phyloP scores from a whole-genome alignment of 2,888 invertebrate species.

The Trichopria drosophilae region DNA sequence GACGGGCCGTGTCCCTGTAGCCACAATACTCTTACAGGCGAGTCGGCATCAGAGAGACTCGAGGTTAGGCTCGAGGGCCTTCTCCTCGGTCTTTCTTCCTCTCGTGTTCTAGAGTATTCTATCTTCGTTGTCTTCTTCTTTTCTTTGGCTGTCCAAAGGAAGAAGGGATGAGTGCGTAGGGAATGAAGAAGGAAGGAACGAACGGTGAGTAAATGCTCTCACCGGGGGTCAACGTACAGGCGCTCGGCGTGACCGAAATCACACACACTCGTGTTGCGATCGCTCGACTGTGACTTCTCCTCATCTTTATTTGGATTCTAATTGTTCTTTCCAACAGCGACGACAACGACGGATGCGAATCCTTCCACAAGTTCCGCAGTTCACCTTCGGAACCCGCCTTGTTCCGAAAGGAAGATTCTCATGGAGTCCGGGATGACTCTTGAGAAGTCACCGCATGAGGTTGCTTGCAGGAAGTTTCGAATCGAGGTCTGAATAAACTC shows the following conservation, averaged over 20 bases:
- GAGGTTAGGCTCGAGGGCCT: conserved; percentile 36
- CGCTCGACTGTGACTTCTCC: conserved; percentile 54
- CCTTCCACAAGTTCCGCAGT: too few species aligned
- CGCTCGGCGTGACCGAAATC: conserved; percentile 58
- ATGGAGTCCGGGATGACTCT: too few species aligned
- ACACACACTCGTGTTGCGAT: conserved; percentile 54
- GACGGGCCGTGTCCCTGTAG: too few species aligned
- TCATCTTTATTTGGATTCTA: conserved; percentile 39
- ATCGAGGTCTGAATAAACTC: too few species aligned
- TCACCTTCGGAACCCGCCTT: too few species aligned
- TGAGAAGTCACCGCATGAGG: too few species aligned
- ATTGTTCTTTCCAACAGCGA: too few species aligned
- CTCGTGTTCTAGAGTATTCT: not conserved
- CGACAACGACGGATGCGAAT: too few species aligned
- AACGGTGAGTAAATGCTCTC: conserved; percentile 47
- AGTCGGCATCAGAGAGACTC: conserved; percentile 39
- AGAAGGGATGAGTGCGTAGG: too few species aligned
- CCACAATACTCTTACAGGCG: conserved; percentile 32
- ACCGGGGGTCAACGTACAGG: conserved; percentile 56
- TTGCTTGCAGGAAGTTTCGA: too few species aligned
- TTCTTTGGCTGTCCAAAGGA: conserved; percentile 16
- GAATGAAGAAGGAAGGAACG: conserved; percentile 13
- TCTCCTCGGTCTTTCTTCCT: conserved; percentile 22
- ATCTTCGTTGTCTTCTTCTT: not conserved
- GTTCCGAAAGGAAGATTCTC: too few species aligned